These are phyloP conservation scores for Drosophila conformis DNA, from an alignment of 2,888 invertebrate species.

Conservation along the genomic window DNA sequence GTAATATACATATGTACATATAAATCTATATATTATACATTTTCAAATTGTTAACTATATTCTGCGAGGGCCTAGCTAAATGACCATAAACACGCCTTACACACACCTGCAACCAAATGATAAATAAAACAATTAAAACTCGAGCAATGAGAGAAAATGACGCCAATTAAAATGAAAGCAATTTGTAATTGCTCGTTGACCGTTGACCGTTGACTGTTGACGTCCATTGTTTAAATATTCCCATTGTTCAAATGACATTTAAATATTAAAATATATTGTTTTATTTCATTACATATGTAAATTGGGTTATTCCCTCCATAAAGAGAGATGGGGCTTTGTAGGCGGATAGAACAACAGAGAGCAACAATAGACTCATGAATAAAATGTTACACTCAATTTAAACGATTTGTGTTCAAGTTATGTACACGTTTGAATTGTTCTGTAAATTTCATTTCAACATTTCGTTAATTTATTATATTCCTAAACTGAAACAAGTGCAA, in stretches of 20 bases:
- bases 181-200: constrained; percentile 5
- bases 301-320: constrained; percentile 8
- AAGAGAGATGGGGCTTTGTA: neutral
- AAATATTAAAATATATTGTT: constrained; percentile 59
- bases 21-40: neutral
- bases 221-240: constrained; percentile 34
- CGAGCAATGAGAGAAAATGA: neutral
- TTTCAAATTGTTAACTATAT: neutral
- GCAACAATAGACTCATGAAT: neutral
- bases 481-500: neutral
- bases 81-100: neutral
- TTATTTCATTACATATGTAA: constrained; percentile 48
- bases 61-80: constrained; percentile 28
- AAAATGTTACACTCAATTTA: neutral
- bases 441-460: neutral
- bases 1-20: neutral
- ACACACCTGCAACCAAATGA: neutral
- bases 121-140: constrained; percentile 14
- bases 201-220: neutral
- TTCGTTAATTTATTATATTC: neutral
- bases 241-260: constrained; percentile 54
- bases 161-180: constrained; percentile 11
- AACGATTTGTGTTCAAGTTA: neutral
- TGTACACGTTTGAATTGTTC: neutral
- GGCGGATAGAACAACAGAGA: neutral